phyloP scores from a whole-genome alignment of 2,888 invertebrate species.

The Glyphotaelius pellucidus region DNA sequence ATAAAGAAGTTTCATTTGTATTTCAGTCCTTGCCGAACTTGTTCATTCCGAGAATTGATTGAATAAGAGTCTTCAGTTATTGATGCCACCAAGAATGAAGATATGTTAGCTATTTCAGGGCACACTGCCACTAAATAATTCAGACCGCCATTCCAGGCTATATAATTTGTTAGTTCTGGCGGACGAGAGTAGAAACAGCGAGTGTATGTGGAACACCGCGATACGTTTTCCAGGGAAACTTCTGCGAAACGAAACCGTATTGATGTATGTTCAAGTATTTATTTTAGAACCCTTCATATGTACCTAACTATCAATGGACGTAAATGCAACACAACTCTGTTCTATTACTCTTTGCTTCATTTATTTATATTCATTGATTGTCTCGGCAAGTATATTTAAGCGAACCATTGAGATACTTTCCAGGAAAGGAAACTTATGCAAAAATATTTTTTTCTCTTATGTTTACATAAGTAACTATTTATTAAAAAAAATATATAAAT shows the following conservation, averaged over 20 bases:
- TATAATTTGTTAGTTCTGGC: neutral
- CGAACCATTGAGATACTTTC: too few species aligned
- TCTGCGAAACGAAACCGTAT: neutral
- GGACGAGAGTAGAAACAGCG: neutral
- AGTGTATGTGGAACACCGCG: neutral
- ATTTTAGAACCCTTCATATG: too few species aligned
- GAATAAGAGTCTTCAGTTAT: neutral
- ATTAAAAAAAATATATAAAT: too few species aligned
- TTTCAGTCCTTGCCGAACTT: neutral
- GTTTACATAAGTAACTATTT: too few species aligned
- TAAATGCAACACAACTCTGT: too few species aligned
- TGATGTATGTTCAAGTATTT: neutral
- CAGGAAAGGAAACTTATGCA: too few species aligned
- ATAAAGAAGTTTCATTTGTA: neutral
- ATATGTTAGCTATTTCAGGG: conserved; percentile 9
- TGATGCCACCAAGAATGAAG: neutral
- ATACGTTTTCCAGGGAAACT: neutral
- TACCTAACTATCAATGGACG: too few species aligned
- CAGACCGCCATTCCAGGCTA: neutral
- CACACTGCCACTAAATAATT: conserved; percentile 21
- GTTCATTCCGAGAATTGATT: neutral
- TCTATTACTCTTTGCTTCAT: too few species aligned
- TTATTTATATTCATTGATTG: too few species aligned
- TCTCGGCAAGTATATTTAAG: too few species aligned
- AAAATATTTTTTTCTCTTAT: too few species aligned